A percentile compares a stretch with the other conserved stretches of the same genome.
Conservation (phyloP, 2,888 invertebrate species). For the Agrochola litura region DNA sequence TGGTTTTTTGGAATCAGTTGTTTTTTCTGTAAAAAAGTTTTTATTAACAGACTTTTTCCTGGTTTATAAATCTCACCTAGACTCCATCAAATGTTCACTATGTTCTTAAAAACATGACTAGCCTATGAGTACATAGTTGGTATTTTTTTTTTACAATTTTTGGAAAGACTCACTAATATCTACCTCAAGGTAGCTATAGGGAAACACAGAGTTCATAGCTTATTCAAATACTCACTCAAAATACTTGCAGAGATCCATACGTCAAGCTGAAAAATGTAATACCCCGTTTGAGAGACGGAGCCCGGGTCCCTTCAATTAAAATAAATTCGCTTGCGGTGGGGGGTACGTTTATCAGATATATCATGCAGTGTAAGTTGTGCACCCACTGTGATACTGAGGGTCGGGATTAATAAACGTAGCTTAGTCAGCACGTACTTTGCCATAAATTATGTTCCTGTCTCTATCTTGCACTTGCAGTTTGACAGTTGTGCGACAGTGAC, state of each 20-base stretch:
- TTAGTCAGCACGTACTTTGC: not conserved
- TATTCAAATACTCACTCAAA: not conserved
- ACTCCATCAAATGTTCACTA: no score
- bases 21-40: no score
- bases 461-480: not conserved
- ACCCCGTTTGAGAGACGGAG: constrained; percentile 23
- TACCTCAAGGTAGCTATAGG: no score
- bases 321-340: constrained; percentile 40
- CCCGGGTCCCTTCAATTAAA: constrained; percentile 49
- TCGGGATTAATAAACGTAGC: not conserved
- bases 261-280: constrained; percentile 45
- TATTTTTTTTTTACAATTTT: no score
- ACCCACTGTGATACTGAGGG: constrained; percentile 3
- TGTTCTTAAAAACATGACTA: no score
- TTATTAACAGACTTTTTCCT: no score
- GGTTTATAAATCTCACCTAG: no score
- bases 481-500: not conserved
- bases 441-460: not conserved
- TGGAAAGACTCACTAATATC: no score
- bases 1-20: no score
- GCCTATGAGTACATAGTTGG: no score
- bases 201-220: no score
- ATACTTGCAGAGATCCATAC: not conserved
- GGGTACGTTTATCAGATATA: constrained; percentile 43
- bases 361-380: constrained; percentile 35